phyloP scores from a whole-genome alignment of 2,797 vertebrate species.

The Otus scops region DNA sequence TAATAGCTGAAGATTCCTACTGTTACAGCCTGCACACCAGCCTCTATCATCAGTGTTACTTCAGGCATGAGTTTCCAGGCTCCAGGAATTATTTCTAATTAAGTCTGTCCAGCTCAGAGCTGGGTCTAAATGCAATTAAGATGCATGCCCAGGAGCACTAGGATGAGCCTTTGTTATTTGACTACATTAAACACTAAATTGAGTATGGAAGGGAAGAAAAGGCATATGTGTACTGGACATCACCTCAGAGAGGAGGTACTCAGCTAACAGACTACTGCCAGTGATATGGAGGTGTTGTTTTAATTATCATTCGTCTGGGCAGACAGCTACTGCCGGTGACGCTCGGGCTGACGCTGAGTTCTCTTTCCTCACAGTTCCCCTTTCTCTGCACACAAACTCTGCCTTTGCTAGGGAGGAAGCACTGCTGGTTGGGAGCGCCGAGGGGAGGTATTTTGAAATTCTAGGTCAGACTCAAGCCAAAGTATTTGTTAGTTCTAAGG shows the following conservation, averaged over 20 bases:
- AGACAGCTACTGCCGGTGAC: background rate
- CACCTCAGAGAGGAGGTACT: background rate
- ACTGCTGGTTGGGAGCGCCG: fast-evolving
- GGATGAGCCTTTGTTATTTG: background rate
- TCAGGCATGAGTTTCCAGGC: background rate
- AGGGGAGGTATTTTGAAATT: background rate
- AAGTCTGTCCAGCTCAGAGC: background rate
- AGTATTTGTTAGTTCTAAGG: background rate
- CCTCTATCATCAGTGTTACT: background rate
- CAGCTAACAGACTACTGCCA: background rate
- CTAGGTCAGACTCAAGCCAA: background rate
- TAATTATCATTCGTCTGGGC: background rate
- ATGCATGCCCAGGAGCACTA: background rate
- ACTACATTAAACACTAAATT: background rate
- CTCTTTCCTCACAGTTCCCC: background rate
- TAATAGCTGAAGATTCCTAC: background rate
- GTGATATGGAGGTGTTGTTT: fast-evolving
- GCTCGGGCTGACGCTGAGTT: background rate
- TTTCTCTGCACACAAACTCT: background rate
- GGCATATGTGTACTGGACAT: background rate
- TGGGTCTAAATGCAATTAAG: background rate
- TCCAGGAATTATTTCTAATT: background rate
- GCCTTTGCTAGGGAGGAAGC: background rate
- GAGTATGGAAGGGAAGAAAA: background rate
- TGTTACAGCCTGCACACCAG: background rate